Base-by-base conservation (phyloP, 2,113 vertebrate species). In the Labeo catla region DNA sequence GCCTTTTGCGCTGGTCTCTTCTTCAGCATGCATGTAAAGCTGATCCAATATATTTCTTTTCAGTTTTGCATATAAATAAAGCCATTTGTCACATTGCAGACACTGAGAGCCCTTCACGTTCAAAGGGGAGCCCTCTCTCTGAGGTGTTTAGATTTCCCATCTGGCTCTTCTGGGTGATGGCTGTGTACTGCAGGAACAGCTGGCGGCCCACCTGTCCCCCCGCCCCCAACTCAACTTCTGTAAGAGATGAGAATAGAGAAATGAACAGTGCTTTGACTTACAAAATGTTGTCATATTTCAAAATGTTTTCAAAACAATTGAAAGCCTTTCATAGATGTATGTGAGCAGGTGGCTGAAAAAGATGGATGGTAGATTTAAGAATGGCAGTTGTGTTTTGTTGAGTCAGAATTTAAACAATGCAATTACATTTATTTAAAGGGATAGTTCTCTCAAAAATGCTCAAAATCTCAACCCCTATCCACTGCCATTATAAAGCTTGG, bases 161-260 rank as follows among this genome's bases (percentile, higher is more conserved):
- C 84, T 86, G 82, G 72, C 81, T 82, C 65, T 82, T 65, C 52
- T 84, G 74, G 80, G 65, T 90, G 87, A 86, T 83, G 79, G 59
- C 81, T 23, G 84, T n/a, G 81, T n/a, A 59, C 87, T 61, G 80
- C 39, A 83, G 81, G 39, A 87, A 88, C 89, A 89, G 84, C 86
- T 90, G 88, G 80, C 76, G n/a, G 78, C 83, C 85, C 85, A 87
- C 89, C 85, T 88, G 85, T 82, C 72, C 82, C 52, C 21, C 65
- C 21, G 23, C 76, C 45, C 54, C 34, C 15, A 39, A 43, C 13
- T 87, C 66, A 36, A 39, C 82, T 83, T 77, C 68, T 16, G 28
- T 83, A 52, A 65, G 76, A 82, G 57, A 28, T 43, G 52, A 45
- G 65, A 36, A 34, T 43, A 15, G 11, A 73, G 61, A 87, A 70